A percentile compares a stretch with the other conserved stretches of the same genome.
These are phyloP conservation scores for Ambastaia sidthimunki DNA, from an alignment of 2,797 vertebrate genomes.

Conservation along the genomic window DNA sequence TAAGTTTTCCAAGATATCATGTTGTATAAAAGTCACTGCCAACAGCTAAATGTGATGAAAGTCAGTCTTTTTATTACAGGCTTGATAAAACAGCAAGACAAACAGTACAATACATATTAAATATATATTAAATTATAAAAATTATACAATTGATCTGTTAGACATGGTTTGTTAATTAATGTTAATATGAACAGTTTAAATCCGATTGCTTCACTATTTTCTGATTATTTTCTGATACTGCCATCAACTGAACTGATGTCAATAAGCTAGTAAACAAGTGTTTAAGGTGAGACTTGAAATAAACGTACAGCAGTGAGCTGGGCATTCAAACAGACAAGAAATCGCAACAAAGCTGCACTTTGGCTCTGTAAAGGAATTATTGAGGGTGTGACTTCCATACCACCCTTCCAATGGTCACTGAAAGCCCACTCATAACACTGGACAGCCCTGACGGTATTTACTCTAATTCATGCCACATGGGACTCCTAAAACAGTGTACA, in stretches of 20 bases:
- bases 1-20: too few species aligned
- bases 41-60: neutral
- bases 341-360: slow-evolving; percentile 36
- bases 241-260: neutral
- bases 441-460: slow-evolving; percentile 17
- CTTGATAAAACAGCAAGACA: neutral
- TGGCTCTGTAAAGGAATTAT: slow-evolving; percentile 25
- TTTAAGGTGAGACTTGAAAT: neutral
- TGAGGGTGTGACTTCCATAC: slow-evolving; percentile 30
- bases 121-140: neutral
- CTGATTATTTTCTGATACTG: neutral
- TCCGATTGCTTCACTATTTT: neutral
- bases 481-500: too few species aligned
- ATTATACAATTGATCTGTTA: neutral
- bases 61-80: neutral
- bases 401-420: slow-evolving; percentile 52
- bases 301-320: neutral
- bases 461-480: neutral
- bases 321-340: neutral
- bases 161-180: neutral
- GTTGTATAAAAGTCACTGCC: neutral
- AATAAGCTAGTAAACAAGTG: slow-evolving; percentile 13
- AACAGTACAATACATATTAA: too few species aligned
- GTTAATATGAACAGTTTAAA: neutral
- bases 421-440: slow-evolving; percentile 18